These are phyloP conservation scores for Mesorhabditis belari DNA, from an alignment of 2,888 invertebrate genomes.

Conservation along the genomic window DNA sequence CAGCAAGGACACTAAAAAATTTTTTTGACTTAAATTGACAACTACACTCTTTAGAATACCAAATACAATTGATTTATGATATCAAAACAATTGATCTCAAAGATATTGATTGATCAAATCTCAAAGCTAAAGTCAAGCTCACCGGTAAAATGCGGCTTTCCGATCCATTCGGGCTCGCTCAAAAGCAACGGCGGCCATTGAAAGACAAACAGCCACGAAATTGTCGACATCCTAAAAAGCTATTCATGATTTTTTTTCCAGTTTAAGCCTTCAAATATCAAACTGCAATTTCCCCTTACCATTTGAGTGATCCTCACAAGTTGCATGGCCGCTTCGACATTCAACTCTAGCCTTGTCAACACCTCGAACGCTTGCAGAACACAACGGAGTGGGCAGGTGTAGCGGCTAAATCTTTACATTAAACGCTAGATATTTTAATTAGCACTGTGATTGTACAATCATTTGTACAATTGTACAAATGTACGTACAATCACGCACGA, in stretches of 20 bases:
- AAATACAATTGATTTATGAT: too few species aligned
- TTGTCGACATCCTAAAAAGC: conserved; percentile 78
- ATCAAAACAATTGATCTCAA: too few species aligned
- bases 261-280: too few species aligned
- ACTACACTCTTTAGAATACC: too few species aligned
- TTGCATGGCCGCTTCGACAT: conserved; percentile 73
- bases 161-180: conserved; percentile 73
- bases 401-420: conserved; percentile 1
- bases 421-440: too few species aligned
- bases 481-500: too few species aligned
- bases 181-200: conserved; percentile 68
- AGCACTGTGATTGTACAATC: too few species aligned
- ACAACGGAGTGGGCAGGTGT: conserved; percentile 13
- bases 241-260: too few species aligned
- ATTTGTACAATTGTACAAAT: too few species aligned
- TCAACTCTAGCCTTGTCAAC: conserved; percentile 70
- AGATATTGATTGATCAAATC: too few species aligned
- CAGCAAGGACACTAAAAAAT: conserved; percentile 91
- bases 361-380: conserved; percentile 17
- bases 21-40: conserved; percentile 92
- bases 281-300: background rate
- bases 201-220: conserved; percentile 61
- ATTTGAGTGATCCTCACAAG: conserved; percentile 20
- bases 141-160: conserved; percentile 68
- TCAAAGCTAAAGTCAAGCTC: conserved; percentile 71